A percentile compares a stretch with the other conserved stretches of the same genome.
Conservation (phyloP, 2,797 vertebrate species). For the Sphenopsis melanotis region DNA sequence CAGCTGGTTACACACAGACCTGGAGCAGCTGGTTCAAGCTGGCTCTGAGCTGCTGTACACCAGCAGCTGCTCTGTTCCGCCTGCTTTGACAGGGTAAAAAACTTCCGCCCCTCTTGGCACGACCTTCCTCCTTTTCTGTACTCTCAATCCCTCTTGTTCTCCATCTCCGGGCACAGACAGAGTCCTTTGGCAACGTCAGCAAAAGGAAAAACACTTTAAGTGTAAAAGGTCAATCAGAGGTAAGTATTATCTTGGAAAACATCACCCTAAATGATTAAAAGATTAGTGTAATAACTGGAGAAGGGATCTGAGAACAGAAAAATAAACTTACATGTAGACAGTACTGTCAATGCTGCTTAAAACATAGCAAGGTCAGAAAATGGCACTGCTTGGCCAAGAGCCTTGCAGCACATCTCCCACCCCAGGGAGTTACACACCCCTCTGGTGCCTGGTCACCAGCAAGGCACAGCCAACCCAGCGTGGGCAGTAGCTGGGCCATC, state of each 20-base stretch:
- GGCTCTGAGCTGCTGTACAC: not conserved
- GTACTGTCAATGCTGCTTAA: not conserved
- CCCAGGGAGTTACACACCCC: not conserved
- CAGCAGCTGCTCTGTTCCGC: not conserved
- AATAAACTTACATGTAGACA: not conserved
- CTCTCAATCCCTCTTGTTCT: not conserved
- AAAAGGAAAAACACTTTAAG: not conserved
- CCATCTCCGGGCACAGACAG: not conserved
- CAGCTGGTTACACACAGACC: not conserved
- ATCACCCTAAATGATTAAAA: not conserved
- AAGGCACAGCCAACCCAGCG: not conserved
- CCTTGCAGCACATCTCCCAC: not conserved
- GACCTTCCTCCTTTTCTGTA: not conserved
- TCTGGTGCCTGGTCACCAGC: not conserved
- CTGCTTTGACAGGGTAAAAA: not conserved
- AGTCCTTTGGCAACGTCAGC: not conserved
- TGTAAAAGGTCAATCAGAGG: not conserved
- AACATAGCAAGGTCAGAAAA: not conserved
- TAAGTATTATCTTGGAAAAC: not conserved
- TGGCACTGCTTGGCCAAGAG: not conserved
- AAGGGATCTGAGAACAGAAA: not conserved
- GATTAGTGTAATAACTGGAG: not conserved
- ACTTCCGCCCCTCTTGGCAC: not conserved
- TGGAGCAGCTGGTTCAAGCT: conserved; percentile 34
- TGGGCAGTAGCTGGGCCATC: not conserved